A percentile compares a stretch with the other conserved stretches of the same genome.
Conservation (phyloP, 2,888 invertebrate species). For the Sarcophaga carnaria region DNA sequence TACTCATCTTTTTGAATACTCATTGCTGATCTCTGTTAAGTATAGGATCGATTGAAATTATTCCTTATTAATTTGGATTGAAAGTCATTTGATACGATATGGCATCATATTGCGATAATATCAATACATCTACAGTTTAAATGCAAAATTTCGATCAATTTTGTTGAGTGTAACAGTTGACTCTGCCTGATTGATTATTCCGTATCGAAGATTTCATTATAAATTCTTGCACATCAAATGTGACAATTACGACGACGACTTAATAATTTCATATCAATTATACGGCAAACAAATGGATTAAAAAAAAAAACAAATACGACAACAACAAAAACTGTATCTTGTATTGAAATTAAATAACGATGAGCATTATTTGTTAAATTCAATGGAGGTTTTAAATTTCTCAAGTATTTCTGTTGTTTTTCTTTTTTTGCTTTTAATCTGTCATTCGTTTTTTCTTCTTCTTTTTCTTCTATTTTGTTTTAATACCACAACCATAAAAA, state of each 20-base stretch:
- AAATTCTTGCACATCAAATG: not conserved
- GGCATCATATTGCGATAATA: too few relatives aligned
- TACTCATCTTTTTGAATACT: too few relatives aligned
- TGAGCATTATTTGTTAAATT: constrained; percentile 66
- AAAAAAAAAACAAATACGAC: constrained; percentile 1
- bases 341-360: constrained; percentile 54
- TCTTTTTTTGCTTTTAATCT: not conserved
- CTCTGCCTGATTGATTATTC: too few relatives aligned
- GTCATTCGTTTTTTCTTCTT: not conserved
- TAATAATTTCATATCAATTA: constrained; percentile 31
- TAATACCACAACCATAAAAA: constrained; percentile 62
- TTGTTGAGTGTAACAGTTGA: too few relatives aligned
- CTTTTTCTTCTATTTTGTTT: constrained; percentile 24
- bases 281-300: constrained; percentile 23
- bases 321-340: not conserved
- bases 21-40: too few relatives aligned
- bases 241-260: constrained; percentile 10
- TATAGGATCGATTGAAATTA: too few relatives aligned
- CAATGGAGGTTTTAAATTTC: constrained; percentile 66
- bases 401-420: constrained; percentile 15
- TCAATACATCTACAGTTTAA: too few relatives aligned
- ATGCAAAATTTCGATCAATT: too few relatives aligned
- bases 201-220: not conserved
- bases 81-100: too few relatives aligned
- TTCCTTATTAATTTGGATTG: too few relatives aligned